Evolutionary conservation across 2,797 vertebrate species (phyloP).

Genomic region (Pseudopleuronectes americanus): DNA sequence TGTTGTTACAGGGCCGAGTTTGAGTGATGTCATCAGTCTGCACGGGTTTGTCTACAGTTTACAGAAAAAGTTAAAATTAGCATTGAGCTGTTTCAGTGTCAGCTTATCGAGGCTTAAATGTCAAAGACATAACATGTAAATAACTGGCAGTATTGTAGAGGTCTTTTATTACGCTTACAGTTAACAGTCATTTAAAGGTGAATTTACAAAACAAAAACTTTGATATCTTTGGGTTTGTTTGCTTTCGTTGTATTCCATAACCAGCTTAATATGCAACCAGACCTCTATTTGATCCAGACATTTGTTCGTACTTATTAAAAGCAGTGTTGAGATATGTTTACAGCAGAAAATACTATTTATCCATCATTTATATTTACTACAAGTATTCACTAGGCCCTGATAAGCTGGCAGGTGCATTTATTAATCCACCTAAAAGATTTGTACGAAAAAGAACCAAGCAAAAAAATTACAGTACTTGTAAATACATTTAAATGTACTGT

Average conservation of each 20-base stretch:
- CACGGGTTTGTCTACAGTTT: slow-evolving; percentile 73
- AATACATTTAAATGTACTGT: slow-evolving; percentile 11
- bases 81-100: slow-evolving; percentile 57
- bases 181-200: slow-evolving; percentile 55
- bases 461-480: slow-evolving; percentile 68
- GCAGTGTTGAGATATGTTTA: slow-evolving; percentile 64
- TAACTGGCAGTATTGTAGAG: slow-evolving; percentile 63
- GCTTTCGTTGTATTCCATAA: slow-evolving; percentile 65
- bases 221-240: slow-evolving; percentile 49
- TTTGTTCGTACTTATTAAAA: slow-evolving; percentile 60
- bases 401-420: slow-evolving; percentile 74
- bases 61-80: slow-evolving; percentile 54
- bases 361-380: slow-evolving; percentile 64
- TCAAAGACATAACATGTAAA: slow-evolving; percentile 55
- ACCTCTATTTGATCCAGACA: slow-evolving; percentile 62
- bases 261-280: slow-evolving; percentile 78
- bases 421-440: slow-evolving; percentile 73
- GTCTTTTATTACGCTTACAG: slow-evolving; percentile 63
- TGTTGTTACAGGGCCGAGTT: slow-evolving; percentile 48
- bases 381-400: slow-evolving; percentile 69
- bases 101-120: slow-evolving; percentile 76
- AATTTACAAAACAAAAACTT: slow-evolving; percentile 56
- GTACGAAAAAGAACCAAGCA: slow-evolving; percentile 76
- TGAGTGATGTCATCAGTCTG: slow-evolving; percentile 55
- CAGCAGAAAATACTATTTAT: slow-evolving; percentile 59